Conservation (phyloP, 2,797 vertebrate species). For the Aselliscus stoliczkanus region DNA sequence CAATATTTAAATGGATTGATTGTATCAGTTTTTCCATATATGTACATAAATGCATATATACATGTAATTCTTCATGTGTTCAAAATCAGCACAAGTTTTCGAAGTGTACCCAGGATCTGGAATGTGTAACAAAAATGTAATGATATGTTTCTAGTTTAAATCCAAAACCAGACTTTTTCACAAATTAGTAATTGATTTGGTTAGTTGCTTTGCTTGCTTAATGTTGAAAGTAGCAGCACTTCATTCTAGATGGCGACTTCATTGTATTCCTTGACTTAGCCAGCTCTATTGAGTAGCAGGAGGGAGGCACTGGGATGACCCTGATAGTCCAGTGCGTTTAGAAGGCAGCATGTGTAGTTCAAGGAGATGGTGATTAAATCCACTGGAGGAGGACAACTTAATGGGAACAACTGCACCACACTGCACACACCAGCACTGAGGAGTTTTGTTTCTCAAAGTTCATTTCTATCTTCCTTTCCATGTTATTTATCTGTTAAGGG, state of each 20-base stretch:
- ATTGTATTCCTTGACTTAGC: neutral
- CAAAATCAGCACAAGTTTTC: neutral
- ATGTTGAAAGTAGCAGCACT: neutral
- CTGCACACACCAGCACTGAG: neutral
- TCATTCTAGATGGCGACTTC: neutral
- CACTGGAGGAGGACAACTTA: neutral
- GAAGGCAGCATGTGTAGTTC: neutral
- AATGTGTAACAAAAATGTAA: neutral
- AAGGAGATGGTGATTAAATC: neutral
- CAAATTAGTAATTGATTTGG: neutral
- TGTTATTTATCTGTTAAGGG: neutral
- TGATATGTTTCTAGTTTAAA: neutral
- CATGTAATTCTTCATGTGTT: neutral
- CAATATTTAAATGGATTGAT: neutral
- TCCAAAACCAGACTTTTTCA: neutral
- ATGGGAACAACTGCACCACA: neutral
- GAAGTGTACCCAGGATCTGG: neutral
- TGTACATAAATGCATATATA: neutral
- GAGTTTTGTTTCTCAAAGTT: neutral
- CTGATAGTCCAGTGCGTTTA: neutral
- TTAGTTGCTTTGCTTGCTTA: neutral
- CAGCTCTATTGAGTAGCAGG: too few relatives aligned
- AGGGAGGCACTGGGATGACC: neutral
- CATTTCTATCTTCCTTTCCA: neutral
- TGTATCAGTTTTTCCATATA: neutral